Evolutionary conservation across 2,113 vertebrate genomes (phyloP).

Genomic region (Atlantisia rogersi): DNA sequence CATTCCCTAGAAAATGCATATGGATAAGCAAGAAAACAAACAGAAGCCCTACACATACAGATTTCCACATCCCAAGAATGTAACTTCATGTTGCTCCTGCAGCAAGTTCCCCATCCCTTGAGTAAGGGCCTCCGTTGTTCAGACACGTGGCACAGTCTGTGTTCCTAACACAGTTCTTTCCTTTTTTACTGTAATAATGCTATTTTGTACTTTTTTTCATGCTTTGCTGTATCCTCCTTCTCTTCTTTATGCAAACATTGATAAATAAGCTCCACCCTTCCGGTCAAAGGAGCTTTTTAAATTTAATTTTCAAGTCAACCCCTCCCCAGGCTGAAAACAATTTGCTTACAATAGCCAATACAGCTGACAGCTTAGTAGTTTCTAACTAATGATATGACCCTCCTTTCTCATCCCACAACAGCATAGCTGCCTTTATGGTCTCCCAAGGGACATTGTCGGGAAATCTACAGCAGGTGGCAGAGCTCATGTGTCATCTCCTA

Average conservation of each 20-base stretch:
- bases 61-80: not conserved
- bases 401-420: constrained; percentile 7
- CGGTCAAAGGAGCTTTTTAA: not conserved
- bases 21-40: not conserved
- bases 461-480: constrained; percentile 50
- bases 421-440: not conserved
- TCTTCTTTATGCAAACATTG: not conserved
- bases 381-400: not conserved
- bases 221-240: not conserved
- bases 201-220: not conserved
- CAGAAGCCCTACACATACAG: not conserved
- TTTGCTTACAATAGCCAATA: not conserved
- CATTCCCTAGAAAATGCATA: not conserved
- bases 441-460: not conserved
- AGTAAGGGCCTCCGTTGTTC: not conserved
- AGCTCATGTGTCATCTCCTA: constrained; percentile 36
- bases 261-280: not conserved
- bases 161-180: not conserved
- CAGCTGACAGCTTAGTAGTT: not conserved
- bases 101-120: no score
- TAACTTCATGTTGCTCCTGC: no score
- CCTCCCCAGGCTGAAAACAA: not conserved
- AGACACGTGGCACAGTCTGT: not conserved
- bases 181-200: not conserved
- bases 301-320: not conserved